These are phyloP conservation scores for Phaethornis superciliosus DNA, from an alignment of 2,113 vertebrate genomes.

Conservation along the genomic window DNA sequence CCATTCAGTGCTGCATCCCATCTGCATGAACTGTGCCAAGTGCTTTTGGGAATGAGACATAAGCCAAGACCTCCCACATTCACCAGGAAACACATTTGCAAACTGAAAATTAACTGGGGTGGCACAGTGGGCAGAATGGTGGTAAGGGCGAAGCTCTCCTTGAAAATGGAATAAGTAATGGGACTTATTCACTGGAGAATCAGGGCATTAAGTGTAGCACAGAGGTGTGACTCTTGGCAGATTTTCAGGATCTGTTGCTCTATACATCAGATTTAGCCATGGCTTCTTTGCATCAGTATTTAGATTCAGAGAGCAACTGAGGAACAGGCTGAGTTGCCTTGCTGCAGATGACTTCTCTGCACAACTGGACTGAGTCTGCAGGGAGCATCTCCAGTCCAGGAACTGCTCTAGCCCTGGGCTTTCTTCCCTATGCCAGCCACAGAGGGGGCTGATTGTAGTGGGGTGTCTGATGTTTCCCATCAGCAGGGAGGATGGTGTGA, in stretches of 20 bases:
- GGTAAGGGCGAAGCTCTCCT: background rate
- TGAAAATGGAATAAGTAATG: background rate
- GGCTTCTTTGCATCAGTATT: background rate
- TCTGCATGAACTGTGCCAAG: background rate
- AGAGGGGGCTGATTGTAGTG: background rate
- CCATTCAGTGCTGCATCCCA: background rate
- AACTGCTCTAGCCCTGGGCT: background rate
- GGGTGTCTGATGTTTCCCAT: background rate
- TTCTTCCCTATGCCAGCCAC: background rate
- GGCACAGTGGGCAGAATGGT: background rate
- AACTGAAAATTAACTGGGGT: background rate
- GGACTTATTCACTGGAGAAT: background rate
- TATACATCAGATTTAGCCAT: background rate
- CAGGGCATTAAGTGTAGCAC: background rate
- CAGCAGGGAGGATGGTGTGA: background rate
- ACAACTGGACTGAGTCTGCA: background rate
- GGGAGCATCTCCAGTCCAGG: background rate
- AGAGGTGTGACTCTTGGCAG: background rate
- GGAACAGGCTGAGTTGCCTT: background rate
- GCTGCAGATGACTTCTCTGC: background rate
- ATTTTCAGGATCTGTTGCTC: background rate
- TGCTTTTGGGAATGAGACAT: background rate
- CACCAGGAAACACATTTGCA: background rate
- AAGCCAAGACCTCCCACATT: constrained; percentile 21
- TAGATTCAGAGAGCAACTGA: background rate